Conservation (phyloP, 2,797 vertebrate genomes). For the Eutrigla gurnardus region DNA sequence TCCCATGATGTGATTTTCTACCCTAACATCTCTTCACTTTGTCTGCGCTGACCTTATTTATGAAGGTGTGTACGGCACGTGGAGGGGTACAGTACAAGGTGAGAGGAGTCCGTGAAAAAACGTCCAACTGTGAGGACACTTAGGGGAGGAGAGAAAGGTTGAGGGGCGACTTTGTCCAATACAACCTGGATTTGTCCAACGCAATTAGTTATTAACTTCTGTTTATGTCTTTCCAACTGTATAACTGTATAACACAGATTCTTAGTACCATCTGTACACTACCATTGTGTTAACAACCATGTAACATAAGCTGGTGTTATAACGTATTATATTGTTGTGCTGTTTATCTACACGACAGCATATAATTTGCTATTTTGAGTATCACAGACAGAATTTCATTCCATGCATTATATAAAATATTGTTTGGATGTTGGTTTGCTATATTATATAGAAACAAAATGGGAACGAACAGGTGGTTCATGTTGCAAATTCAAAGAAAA, state of each 20-base stretch:
- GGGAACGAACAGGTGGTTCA: too few species aligned
- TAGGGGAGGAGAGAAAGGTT: slow-evolving; percentile 16
- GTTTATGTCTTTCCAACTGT: not conserved
- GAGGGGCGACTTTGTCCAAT: not conserved
- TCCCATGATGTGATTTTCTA: slow-evolving; percentile 67
- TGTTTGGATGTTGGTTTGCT: too few species aligned
- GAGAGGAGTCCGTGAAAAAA: slow-evolving; percentile 59
- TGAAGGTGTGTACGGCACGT: slow-evolving; percentile 59
- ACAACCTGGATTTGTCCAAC: slow-evolving; percentile 3
- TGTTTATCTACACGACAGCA: not conserved
- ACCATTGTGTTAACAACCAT: not conserved
- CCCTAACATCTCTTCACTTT: slow-evolving; percentile 59
- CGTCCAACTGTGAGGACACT: slow-evolving; percentile 54
- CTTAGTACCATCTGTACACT: not conserved
- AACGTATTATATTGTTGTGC: not conserved
- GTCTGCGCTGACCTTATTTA: slow-evolving; percentile 73
- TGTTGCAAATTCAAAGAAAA: too few species aligned
- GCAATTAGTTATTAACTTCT: not conserved
- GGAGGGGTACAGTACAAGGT: slow-evolving; percentile 48
- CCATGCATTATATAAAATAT: too few species aligned
- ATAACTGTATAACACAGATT: not conserved
- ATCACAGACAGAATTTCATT: not conserved
- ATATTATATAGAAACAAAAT: too few species aligned
- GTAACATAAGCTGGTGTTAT: not conserved
- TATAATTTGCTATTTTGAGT: too few species aligned